Percentiles rank a stretch among this genome's conserved stretches.
phyloP scores from a whole-genome alignment of 2,888 invertebrate species.

The Anagyrus pseudococci region DNA sequence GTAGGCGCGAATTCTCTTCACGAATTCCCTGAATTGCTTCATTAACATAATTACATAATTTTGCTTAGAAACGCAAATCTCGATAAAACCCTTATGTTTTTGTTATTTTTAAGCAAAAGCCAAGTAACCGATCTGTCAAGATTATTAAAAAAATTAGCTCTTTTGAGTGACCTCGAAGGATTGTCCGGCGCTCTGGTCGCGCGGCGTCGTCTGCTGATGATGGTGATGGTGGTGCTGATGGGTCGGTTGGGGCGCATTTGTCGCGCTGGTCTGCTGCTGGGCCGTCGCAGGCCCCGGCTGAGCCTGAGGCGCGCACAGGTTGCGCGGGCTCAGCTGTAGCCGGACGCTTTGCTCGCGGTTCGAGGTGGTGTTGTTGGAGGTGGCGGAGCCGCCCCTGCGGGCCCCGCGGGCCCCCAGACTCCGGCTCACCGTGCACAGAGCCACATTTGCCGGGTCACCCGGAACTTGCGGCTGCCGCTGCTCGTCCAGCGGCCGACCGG shows the following conservation, averaged over 20 bases:
- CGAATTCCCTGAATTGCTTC: too few species aligned
- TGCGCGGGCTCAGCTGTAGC: slow-evolving; percentile 51
- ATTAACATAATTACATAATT: too few species aligned
- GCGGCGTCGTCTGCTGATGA: slow-evolving; percentile 41
- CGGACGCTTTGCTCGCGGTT: slow-evolving; percentile 46
- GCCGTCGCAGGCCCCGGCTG: slow-evolving; percentile 18
- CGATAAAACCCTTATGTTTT: too few species aligned
- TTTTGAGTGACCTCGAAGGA: slow-evolving; percentile 32
- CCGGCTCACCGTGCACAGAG: slow-evolving; percentile 60
- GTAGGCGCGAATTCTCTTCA: too few species aligned
- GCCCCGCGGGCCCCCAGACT: slow-evolving; percentile 55
- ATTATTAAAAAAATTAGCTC: neutral
- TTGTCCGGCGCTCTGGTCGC: slow-evolving; percentile 36
- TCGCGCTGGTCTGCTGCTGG: slow-evolving; percentile 34
- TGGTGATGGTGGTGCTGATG: slow-evolving; percentile 6
- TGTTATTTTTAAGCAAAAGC: too few species aligned
- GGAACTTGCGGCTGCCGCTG: slow-evolving; percentile 4
- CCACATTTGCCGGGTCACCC: slow-evolving; percentile 56
- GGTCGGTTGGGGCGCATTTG: neutral
- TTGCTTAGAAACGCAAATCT: too few species aligned
- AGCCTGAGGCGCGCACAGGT: slow-evolving; percentile 45
- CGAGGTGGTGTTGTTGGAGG: slow-evolving; percentile 25
- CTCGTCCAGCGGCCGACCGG: slow-evolving; percentile 2
- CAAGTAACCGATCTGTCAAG: neutral
- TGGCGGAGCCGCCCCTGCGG: slow-evolving; percentile 46